A percentile compares a stretch with the other conserved stretches of the same genome.
These are phyloP conservation scores for Chamaea fasciata DNA, from an alignment of 2,113 vertebrate species.

Conservation along the genomic window DNA sequence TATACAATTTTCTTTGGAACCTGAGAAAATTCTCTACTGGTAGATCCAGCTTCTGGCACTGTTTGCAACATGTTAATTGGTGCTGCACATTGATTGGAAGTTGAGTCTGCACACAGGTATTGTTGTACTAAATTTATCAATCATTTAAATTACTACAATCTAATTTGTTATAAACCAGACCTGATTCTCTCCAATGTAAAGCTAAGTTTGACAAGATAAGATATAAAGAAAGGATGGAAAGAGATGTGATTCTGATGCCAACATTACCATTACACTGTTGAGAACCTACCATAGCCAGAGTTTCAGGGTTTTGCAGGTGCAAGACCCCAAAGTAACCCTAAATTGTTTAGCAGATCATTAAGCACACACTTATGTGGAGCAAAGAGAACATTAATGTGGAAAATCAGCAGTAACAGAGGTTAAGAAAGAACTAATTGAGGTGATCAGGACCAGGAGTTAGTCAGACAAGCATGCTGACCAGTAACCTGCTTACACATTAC, in stretches of 20 bases:
- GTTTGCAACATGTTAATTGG: not conserved
- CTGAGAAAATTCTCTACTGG: not conserved
- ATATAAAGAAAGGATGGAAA: not conserved
- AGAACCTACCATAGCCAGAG: not conserved
- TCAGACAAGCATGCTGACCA: not conserved
- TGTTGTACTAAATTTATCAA: not conserved
- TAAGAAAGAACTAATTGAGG: not conserved
- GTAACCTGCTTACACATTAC: not conserved
- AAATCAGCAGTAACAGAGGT: not conserved
- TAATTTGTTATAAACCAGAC: not conserved
- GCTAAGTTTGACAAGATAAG: not conserved
- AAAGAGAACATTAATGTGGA: not conserved
- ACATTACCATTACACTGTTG: not conserved
- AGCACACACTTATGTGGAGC: not conserved
- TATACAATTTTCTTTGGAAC: not conserved
- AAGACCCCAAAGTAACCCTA: not conserved
- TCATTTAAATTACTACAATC: not conserved
- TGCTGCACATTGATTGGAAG: not conserved
- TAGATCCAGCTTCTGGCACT: not conserved
- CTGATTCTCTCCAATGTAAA: not conserved
- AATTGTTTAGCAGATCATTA: not conserved
- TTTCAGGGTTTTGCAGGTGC: not conserved
- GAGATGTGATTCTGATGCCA: not conserved
- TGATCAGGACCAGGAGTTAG: not conserved
- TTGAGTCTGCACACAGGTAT: not conserved